Percentiles rank a stretch among this genome's conserved stretches.
Conservation (phyloP, 2,797 vertebrate genomes). For the Diplodus puntazzo region DNA sequence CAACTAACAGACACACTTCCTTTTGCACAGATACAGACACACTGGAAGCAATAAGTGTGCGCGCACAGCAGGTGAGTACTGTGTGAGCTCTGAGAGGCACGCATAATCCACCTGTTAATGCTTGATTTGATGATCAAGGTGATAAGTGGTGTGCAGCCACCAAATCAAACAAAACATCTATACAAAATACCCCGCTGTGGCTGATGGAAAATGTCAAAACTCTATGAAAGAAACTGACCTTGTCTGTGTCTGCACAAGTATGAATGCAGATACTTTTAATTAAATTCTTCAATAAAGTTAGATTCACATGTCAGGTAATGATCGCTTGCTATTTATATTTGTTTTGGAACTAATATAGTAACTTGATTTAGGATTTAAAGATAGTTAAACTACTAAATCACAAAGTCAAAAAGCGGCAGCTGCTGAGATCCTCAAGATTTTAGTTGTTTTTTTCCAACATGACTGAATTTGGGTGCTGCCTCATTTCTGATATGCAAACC, state of each 20-base stretch:
- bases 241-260: neutral
- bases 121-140: constrained; percentile 57
- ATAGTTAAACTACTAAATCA: neutral
- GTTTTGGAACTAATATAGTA: neutral
- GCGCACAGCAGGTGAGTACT: constrained; percentile 49
- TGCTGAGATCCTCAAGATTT: neutral
- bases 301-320: neutral
- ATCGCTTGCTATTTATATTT: neutral
- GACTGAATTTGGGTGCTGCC: neutral
- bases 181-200: constrained; percentile 47
- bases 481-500: neutral
- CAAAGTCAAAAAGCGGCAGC: neutral
- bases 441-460: neutral
- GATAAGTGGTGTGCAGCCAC: constrained; percentile 45
- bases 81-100: constrained; percentile 51
- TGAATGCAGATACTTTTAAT: constrained; percentile 14
- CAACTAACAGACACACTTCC: constrained; percentile 52
- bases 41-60: constrained; percentile 37
- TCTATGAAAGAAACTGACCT: constrained; percentile 12
- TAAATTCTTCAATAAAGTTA: neutral
- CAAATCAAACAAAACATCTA: constrained; percentile 57
- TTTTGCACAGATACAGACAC: constrained; percentile 41
- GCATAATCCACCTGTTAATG: constrained; percentile 60
- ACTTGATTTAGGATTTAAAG: neutral
- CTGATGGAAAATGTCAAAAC: constrained; percentile 56